Evolutionary conservation across 2,113 vertebrate genomes (phyloP).

Genomic region (Engraulis encrasicolus): DNA sequence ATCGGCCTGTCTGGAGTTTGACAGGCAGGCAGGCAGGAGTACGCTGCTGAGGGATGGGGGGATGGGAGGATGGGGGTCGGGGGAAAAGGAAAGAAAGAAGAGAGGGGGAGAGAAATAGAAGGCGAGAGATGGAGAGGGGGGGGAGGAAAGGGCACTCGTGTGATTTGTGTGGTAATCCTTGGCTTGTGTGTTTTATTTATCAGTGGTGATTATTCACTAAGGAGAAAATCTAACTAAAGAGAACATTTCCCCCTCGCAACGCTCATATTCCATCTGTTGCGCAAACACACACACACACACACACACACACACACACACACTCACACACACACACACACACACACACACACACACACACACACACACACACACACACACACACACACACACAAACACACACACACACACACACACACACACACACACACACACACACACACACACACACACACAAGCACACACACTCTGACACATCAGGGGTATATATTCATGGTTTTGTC

Average conservation of each 20-base stretch:
- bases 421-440: neutral
- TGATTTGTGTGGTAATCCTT: slow-evolving; percentile 10
- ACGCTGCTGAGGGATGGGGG: neutral
- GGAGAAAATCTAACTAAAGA: slow-evolving; percentile 13
- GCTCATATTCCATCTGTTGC: neutral
- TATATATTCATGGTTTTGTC: neutral
- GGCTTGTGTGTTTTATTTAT: slow-evolving; percentile 16
- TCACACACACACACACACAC: neutral
- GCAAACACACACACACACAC: neutral
- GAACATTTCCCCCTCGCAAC: neutral
- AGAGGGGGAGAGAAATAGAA: neutral
- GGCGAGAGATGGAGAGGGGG: neutral
- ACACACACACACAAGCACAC: neutral
- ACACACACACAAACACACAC: neutral
- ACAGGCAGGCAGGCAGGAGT: slow-evolving; percentile 14
- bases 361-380: neutral
- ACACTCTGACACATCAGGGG: neutral
- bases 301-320: neutral
- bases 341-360: neutral
- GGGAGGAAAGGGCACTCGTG: neutral
- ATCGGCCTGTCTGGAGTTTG: slow-evolving; percentile 5
- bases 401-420: neutral
- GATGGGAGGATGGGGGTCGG: neutral
- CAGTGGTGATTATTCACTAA: slow-evolving; percentile 15
- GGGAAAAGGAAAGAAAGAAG: neutral